A percentile compares a stretch with the other conserved stretches of the same genome.
Evolutionary conservation across 2,888 invertebrate species (phyloP).

Genomic region (Serripes groenlandicus): DNA sequence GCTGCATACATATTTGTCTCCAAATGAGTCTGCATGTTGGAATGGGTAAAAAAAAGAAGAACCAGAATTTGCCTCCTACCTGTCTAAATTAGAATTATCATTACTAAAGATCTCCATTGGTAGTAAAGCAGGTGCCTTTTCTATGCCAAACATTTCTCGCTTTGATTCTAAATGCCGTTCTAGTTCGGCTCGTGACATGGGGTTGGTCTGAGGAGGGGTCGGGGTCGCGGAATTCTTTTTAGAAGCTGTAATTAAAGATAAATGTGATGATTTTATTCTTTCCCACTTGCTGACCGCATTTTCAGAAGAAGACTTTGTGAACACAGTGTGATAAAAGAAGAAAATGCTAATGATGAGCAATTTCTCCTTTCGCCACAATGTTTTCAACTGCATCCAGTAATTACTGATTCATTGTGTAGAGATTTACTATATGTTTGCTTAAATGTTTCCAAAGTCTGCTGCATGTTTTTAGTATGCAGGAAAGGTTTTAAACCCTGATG

Average conservation of each 20-base stretch:
- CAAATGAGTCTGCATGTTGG: too few relatives aligned
- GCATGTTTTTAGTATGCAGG: too few relatives aligned
- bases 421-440: too few relatives aligned
- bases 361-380: not conserved
- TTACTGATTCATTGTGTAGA: too few relatives aligned
- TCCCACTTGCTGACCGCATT: not conserved
- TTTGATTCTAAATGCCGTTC: conserved; percentile 95
- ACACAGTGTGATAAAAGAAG: conserved; percentile 1
- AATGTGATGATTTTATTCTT: not conserved
- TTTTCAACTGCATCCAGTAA: not conserved
- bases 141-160: conserved; percentile 90
- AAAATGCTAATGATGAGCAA: not conserved
- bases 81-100: conserved; percentile 90
- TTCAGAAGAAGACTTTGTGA: not conserved
- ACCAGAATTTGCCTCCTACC: conserved; percentile 64
- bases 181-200: conserved; percentile 96
- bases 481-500: too few relatives aligned
- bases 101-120: conserved; percentile 98
- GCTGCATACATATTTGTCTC: too few relatives aligned
- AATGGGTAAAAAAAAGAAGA: not conserved
- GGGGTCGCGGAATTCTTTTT: conserved; percentile 38
- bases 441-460: too few relatives aligned
- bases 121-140: conserved; percentile 95
- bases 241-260: conserved; percentile 24
- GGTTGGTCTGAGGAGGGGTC: conserved; percentile 80